Percentiles rank a stretch among this genome's conserved stretches.
phyloP scores from a whole-genome alignment of 2,888 invertebrate species.

The Caenorhabditis afra region DNA sequence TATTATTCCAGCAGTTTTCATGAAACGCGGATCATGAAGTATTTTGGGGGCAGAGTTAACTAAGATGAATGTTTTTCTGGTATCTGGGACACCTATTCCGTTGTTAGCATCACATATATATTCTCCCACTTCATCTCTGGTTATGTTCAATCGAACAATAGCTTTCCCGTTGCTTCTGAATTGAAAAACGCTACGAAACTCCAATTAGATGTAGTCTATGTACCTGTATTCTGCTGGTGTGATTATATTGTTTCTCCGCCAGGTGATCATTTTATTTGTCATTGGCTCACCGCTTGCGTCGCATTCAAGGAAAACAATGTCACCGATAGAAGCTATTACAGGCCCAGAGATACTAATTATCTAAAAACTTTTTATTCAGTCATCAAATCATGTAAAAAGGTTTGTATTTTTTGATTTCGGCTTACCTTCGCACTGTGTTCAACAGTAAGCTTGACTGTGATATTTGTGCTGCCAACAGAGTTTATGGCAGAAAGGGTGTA shows the following conservation, averaged over 20 bases:
- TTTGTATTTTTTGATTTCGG: not conserved
- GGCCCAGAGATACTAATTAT: slow-evolving; percentile 75
- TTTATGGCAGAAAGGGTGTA: slow-evolving; percentile 77
- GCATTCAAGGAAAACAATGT: slow-evolving; percentile 78
- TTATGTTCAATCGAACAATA: slow-evolving; percentile 75
- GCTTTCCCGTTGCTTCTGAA: slow-evolving; percentile 57
- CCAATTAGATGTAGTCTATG: too few relatives aligned
- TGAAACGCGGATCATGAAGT: slow-evolving; percentile 60
- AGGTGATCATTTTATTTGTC: slow-evolving; percentile 75
- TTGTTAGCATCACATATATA: slow-evolving; percentile 77
- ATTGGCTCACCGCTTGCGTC: slow-evolving; percentile 77
- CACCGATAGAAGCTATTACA: slow-evolving; percentile 74
- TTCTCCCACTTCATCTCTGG: slow-evolving; percentile 73
- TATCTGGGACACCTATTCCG: slow-evolving; percentile 72
- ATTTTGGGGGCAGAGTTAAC: slow-evolving; percentile 75
- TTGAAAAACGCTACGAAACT: not conserved
- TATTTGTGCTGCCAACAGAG: slow-evolving; percentile 75
- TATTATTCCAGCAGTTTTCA: slow-evolving; percentile 73
- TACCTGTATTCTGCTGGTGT: slow-evolving; percentile 19
- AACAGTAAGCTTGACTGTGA: slow-evolving; percentile 74
- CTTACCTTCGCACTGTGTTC: slow-evolving; percentile 74
- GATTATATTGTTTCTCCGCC: slow-evolving; percentile 69
- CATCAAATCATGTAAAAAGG: not conserved
- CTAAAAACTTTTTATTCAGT: slow-evolving; percentile 46
- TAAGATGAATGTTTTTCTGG: slow-evolving; percentile 71